phyloP scores from a whole-genome alignment of 1,140 invertebrate genomes.

The Procambarus clarkii region DNA sequence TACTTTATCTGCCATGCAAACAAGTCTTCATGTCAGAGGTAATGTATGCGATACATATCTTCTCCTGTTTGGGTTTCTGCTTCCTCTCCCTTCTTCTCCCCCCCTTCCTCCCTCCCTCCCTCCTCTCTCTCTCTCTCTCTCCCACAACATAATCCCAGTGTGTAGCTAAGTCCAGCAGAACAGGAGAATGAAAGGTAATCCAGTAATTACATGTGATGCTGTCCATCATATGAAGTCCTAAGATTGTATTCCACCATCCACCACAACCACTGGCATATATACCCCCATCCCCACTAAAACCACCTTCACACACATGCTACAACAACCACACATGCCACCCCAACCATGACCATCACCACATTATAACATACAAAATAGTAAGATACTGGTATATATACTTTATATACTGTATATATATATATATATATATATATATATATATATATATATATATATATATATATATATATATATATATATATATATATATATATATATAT shows the following conservation, averaged over 20 bases:
- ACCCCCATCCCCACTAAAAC: too few species aligned
- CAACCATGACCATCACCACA: neutral
- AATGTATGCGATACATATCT: neutral
- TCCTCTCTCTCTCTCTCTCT: neutral
- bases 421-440: too few species aligned
- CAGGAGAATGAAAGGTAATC: neutral
- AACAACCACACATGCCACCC: neutral
- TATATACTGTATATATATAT: too few species aligned
- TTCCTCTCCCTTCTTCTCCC: neutral
- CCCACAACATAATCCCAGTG: too few species aligned
- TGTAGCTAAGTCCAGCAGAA: too few species aligned
- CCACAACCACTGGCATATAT: neutral
- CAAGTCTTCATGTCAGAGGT: neutral
- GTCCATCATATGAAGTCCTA: neutral
- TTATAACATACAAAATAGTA: too few species aligned
- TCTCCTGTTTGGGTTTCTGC: too few species aligned
- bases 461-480: too few species aligned
- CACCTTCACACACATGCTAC: neutral
- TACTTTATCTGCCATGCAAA: neutral
- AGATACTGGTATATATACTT: too few species aligned
- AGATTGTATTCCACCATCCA: neutral
- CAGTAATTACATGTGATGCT: neutral
- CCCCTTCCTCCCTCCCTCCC: neutral
- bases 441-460: too few species aligned
- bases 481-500: too few species aligned